Conservation (phyloP, 2,888 invertebrate species). For the Eubasilissa splendida region DNA sequence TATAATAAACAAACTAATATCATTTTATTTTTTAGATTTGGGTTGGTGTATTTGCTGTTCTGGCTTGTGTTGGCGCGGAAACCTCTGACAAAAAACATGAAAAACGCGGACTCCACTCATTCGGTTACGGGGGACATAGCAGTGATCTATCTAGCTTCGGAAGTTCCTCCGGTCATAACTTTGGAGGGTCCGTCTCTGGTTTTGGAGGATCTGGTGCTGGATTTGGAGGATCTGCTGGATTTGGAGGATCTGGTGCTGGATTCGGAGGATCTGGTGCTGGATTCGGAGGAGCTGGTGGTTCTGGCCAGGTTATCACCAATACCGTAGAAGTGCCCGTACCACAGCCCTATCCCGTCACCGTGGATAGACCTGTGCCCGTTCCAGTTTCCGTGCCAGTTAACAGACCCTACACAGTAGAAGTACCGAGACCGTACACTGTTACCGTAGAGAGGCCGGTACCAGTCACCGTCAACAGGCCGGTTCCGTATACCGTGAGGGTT, state of each 20-base stretch:
- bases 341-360: slow-evolving; percentile 71
- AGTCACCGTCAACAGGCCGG: slow-evolving; percentile 55
- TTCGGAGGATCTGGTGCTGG: slow-evolving; percentile 28
- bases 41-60: slow-evolving; percentile 27
- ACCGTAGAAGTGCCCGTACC: slow-evolving; percentile 71
- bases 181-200: not conserved
- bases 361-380: slow-evolving; percentile 69
- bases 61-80: slow-evolving; percentile 27
- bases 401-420: slow-evolving; percentile 72
- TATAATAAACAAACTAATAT: not conserved
- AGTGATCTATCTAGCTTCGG: slow-evolving; percentile 2
- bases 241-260: not conserved
- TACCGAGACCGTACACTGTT: slow-evolving; percentile 62
- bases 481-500: slow-evolving; percentile 55
- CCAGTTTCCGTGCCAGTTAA: slow-evolving; percentile 70
- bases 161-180: not conserved
- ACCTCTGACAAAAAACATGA: slow-evolving; percentile 50
- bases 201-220: not conserved
- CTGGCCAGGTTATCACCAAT: slow-evolving; percentile 63
- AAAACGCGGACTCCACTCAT: slow-evolving; percentile 46
- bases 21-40: slow-evolving; percentile 10
- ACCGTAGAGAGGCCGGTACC: slow-evolving; percentile 55
- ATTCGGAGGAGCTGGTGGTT: slow-evolving; percentile 13
- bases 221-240: not conserved
- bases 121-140: slow-evolving; percentile 41